Percentiles rank a stretch among this genome's conserved stretches.
phyloP scores from a whole-genome alignment of 2,113 vertebrate genomes.

The Potamarius usumacintae region DNA sequence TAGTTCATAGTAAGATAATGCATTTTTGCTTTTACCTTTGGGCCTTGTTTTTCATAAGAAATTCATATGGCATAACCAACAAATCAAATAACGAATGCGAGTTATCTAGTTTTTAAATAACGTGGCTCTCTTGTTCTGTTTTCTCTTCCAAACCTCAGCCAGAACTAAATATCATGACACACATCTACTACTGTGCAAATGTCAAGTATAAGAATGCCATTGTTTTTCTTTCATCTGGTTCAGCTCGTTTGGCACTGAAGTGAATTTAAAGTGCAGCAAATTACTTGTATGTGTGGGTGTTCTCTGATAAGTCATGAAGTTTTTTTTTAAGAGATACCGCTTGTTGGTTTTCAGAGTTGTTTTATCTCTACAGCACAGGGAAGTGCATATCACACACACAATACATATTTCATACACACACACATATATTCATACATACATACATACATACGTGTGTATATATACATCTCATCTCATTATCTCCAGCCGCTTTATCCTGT shows the following conservation, averaged over 20 bases:
- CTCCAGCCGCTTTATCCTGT: too few relatives aligned
- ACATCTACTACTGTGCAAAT: not conserved
- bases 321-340: not conserved
- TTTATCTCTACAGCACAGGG: not conserved
- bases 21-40: not conserved
- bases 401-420: too few relatives aligned
- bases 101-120: not conserved
- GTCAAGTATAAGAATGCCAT: not conserved
- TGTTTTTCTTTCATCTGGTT: not conserved
- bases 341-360: not conserved
- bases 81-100: not conserved
- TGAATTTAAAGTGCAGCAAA: not conserved
- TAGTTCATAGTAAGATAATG: too few relatives aligned
- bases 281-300: not conserved
- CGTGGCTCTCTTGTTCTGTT: not conserved
- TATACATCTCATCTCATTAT: too few relatives aligned
- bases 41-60: not conserved
- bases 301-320: not conserved
- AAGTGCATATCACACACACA: not conserved
- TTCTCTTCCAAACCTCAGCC: not conserved
- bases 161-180: not conserved
- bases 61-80: not conserved
- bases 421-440: too few relatives aligned
- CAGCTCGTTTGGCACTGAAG: not conserved
- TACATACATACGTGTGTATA: too few relatives aligned